Evolutionary conservation across 2,888 invertebrate species (phyloP).

Genomic region (Thera obeliscata): DNA sequence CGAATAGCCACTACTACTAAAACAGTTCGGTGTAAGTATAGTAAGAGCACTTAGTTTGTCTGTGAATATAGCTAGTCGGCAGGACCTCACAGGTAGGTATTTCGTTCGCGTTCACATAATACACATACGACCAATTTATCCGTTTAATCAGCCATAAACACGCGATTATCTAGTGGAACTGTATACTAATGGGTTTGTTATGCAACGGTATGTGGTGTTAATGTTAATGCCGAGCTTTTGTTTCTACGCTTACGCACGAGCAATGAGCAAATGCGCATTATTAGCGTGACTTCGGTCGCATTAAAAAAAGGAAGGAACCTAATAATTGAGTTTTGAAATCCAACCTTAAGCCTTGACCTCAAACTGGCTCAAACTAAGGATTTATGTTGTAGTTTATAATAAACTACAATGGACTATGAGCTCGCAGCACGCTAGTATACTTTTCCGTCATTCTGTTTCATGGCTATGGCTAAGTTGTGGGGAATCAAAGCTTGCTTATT

Average conservation of each 20-base stretch:
- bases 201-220: slow-evolving; percentile 48
- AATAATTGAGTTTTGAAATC: not conserved
- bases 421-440: slow-evolving; percentile 6
- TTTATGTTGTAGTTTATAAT: slow-evolving; percentile 1
- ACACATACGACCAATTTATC: slow-evolving; percentile 17
- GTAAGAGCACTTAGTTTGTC: no score
- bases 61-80: no score
- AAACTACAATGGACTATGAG: not conserved
- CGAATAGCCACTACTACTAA: no score
- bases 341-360: slow-evolving; percentile 8
- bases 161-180: slow-evolving; percentile 30
- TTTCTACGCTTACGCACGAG: slow-evolving; percentile 18
- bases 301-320: not conserved
- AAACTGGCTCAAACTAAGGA: slow-evolving; percentile 9
- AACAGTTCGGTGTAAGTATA: no score
- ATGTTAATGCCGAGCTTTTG: slow-evolving; percentile 36
- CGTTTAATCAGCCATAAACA: slow-evolving; percentile 29
- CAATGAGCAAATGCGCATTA: not conserved
- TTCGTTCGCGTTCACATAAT: slow-evolving; percentile 2
- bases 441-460: not conserved
- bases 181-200: slow-evolving; percentile 44
- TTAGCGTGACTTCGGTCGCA: no score
- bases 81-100: slow-evolving; percentile 14
- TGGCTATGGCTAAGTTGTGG: not conserved
- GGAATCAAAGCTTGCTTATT: no score